phyloP scores from a whole-genome alignment of 2,113 vertebrate genomes.

The Amphiprion ocellaris region DNA sequence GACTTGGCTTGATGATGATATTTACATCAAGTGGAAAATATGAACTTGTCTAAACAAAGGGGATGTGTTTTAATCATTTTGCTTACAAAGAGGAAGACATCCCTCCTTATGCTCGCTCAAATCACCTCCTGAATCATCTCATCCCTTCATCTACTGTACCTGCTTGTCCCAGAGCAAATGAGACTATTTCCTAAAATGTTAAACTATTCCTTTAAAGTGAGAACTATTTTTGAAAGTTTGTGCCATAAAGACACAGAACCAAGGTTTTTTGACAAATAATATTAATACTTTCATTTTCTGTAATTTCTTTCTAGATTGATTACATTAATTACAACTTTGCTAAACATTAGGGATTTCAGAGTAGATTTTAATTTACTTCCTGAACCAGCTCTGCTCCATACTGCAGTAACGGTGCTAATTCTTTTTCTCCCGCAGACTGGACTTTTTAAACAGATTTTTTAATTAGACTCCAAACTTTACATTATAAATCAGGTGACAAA shows the following conservation, averaged over 20 bases:
- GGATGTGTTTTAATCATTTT: no score
- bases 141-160: no score
- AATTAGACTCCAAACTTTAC: constrained; percentile 43
- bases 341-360: constrained; percentile 28
- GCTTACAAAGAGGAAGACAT: no score
- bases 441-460: constrained; percentile 32
- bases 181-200: no score
- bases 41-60: no score
- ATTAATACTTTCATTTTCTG: constrained; percentile 5
- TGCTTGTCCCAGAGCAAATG: neutral
- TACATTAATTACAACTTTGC: constrained; percentile 45
- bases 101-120: no score
- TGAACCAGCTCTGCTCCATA: neutral
- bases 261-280: neutral
- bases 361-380: constrained; percentile 35
- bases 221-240: neutral
- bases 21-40: no score
- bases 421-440: constrained; percentile 11
- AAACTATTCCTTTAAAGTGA: neutral
- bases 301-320: constrained; percentile 25
- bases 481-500: constrained; percentile 21
- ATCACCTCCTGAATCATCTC: no score
- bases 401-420: constrained; percentile 34
- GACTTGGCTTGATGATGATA: no score
- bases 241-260: constrained; percentile 2